A percentile compares a stretch with the other conserved stretches of the same genome.
Evolutionary conservation across 2,888 invertebrate genomes (phyloP).

Genomic region (Nemurella pictetii): DNA sequence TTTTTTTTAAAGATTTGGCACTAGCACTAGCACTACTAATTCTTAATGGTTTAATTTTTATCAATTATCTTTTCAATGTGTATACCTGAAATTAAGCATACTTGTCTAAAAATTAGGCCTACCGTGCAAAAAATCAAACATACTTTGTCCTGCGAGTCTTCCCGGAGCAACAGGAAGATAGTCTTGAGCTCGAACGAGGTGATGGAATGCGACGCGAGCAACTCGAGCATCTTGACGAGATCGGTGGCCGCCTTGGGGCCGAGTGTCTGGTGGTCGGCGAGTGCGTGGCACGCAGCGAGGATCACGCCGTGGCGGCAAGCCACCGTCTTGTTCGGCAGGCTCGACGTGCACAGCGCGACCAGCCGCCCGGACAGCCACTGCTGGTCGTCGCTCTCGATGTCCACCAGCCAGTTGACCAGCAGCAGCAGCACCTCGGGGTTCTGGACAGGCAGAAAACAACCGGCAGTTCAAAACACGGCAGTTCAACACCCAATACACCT

Average conservation of each 20-base stretch:
- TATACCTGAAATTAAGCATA: too few relatives aligned
- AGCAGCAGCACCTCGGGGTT: conserved; percentile 57
- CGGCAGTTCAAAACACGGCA: not conserved
- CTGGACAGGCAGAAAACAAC: conserved; percentile 40
- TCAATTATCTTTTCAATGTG: too few relatives aligned
- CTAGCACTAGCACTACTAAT: too few relatives aligned
- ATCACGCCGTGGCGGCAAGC: conserved; percentile 59
- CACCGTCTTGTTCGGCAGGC: conserved; percentile 57
- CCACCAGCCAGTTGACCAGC: conserved; percentile 58
- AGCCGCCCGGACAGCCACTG: conserved; percentile 51
- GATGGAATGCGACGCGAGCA: conserved; percentile 60
- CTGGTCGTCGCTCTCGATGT: conserved; percentile 53
- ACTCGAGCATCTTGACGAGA: conserved; percentile 59
- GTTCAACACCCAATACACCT: too few relatives aligned
- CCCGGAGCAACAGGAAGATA: conserved; percentile 54
- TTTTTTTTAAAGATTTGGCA: too few relatives aligned
- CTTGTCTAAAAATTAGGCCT: too few relatives aligned
- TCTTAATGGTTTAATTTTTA: too few relatives aligned
- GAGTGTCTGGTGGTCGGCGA: conserved; percentile 53
- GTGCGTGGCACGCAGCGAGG: conserved; percentile 53
- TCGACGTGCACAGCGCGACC: conserved; percentile 55
- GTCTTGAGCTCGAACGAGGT: conserved; percentile 61
- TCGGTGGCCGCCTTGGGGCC: conserved; percentile 54
- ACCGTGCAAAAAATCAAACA: too few relatives aligned
- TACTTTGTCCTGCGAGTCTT: conserved; percentile 51